Base-by-base conservation (phyloP, 2,113 vertebrate species). In the Petroica traversi region DNA sequence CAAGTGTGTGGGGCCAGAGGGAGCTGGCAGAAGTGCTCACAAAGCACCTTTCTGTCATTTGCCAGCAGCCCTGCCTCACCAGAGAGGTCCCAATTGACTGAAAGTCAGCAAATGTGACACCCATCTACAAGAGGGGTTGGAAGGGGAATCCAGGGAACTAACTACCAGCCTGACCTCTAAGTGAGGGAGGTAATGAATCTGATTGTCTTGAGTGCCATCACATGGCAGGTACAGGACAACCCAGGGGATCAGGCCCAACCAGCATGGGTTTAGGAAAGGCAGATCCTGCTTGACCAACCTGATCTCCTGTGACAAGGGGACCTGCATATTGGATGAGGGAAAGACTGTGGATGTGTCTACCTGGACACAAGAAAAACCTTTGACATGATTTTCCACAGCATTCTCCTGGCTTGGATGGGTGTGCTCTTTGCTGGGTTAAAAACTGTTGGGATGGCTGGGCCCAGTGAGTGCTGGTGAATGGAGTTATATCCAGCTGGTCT, bases 321-420 rank as follows among this genome's bases (percentile, higher is more conserved):
- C 9, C 19, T 33, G n/a, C 19, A 17, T 19, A 38, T 11, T 51
- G 45, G 46, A 28, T 41, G 34, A 46, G 46, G 20, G 38, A 41
- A 54, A 48, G 46, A 18, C 40, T 68, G 13, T 59, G 20, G 12
- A 6, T 51, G 3, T 41, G n/a, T 61, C 24, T 67, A 3, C 69
- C n/a, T 52, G 52, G n/a, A 46, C 29, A 29, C 11, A 2, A 34
- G 9, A 55, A 41, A 88, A 79, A 55, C 22, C 29, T 48, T 34
- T 59, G 68, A 52, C n/a, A 40, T 0, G 0, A n/a, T 67, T 81
- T 74, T 28, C n/a, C 45, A 18, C n/a, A 45, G 16, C 19, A 14
- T 85, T 72, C 33, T 74, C 13, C 33, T 38, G 52, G 8, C 19
- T 45, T 59, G 38, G 45, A 28, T 23, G 20, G 45, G 16, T 20